Conservation (phyloP, 2,797 vertebrate genomes). For the Acipenser transmontanus region DNA sequence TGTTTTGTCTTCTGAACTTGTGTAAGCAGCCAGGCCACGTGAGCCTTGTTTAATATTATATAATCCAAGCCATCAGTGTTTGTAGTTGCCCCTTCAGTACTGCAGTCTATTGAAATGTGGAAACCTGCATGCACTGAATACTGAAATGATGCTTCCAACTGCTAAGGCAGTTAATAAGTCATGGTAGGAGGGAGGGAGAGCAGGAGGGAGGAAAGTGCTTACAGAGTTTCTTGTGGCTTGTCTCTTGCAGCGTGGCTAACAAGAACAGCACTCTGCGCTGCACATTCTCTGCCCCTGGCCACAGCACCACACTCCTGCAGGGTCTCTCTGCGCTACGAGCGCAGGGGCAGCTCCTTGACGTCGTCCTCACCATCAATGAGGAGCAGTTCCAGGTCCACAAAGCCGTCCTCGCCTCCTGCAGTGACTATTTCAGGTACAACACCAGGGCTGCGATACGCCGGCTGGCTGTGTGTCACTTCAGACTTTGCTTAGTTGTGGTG, state of each 20-base stretch:
- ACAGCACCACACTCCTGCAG: constrained; percentile 84
- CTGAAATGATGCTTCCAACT: not conserved
- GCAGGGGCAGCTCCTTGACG: constrained; percentile 89
- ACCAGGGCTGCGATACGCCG: constrained; percentile 4
- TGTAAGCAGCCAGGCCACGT: too few relatives aligned
- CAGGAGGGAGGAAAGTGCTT: constrained; percentile 11
- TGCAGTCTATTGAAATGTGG: too few relatives aligned
- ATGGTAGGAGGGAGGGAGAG: not conserved
- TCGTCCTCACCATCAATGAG: constrained; percentile 82
- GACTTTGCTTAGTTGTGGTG: too few relatives aligned
- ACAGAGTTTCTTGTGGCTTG: constrained; percentile 28
- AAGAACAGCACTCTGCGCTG: constrained; percentile 84
- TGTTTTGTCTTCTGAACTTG: too few relatives aligned
- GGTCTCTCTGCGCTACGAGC: constrained; percentile 82
- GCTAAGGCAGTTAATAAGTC: not conserved
- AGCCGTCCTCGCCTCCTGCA: constrained; percentile 93
- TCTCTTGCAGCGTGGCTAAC: constrained; percentile 81
- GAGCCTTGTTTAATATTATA: too few relatives aligned
- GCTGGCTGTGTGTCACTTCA: too few relatives aligned
- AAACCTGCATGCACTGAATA: too few relatives aligned
- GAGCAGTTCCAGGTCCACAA: constrained; percentile 91
- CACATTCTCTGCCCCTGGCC: constrained; percentile 87
- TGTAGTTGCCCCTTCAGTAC: too few relatives aligned
- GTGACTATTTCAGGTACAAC: constrained; percentile 93
- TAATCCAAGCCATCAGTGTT: too few relatives aligned